Base-by-base conservation (phyloP, 2,113 vertebrate species). In the Poecilia latipinna region DNA sequence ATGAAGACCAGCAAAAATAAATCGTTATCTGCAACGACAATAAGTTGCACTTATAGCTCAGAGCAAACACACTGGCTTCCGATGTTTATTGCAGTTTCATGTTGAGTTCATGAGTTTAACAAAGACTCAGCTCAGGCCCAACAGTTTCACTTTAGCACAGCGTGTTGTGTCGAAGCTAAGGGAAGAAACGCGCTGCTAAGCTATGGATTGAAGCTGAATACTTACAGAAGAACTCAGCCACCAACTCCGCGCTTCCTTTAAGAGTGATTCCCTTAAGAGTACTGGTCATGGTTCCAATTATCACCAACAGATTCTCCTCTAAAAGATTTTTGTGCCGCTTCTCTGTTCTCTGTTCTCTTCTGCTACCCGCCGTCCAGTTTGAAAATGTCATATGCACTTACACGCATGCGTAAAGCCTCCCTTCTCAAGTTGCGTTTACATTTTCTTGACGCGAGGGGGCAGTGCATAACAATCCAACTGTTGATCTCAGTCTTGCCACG, bases 181-280 rank as follows among this genome's bases (percentile, higher is more conserved):
- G 37, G 2, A 10, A 3, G 3, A 22, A 42, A 68, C 5, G 8
- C 31, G 7, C 13, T 3, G 31, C 2, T 31, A 1, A 70, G 6
- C 57, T 0, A 8, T 37, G 3, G 12, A 24, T 60, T 0, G 1
- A 62, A 54, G 0, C 12, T 0, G 6, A 69, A 76, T 28, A 93
- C 97, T 96, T 78, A 99, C 97, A 96, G 86, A 98, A 99, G 42
- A 99, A 99, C 84, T 99, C 97, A 0, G 97, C 96, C 22, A 98
- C 97, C 3, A 97, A 93, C 28, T 97, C 97, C 0, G 97, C 94
- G 78, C 97, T 98, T 11, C 97, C 97, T 44, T 96, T 96, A 28
- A 98, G 91, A 0, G 97, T 97, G 48, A 98, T 98, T 1, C 97
- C 97, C 54, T 94, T 92, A 62, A 94, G 2, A 0, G 93, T 94